A percentile compares a stretch with the other conserved stretches of the same genome.
These are phyloP conservation scores for Ophion ventricosus DNA, from an alignment of 2,888 invertebrate genomes.

Conservation along the genomic window DNA sequence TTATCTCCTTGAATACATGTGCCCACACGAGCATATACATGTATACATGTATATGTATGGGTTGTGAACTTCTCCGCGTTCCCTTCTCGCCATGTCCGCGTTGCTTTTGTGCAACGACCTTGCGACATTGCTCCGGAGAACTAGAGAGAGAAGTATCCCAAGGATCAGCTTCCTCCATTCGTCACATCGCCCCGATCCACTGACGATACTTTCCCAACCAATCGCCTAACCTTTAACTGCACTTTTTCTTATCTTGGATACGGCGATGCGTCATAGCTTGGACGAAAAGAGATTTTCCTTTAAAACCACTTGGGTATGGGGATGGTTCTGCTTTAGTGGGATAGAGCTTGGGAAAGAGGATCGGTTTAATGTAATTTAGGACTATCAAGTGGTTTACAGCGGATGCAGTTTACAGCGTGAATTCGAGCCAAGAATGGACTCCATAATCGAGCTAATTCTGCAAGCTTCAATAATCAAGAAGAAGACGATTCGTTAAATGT, in stretches of 20 bases:
- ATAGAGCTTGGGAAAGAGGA: neutral
- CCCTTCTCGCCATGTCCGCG: slow-evolving; percentile 37
- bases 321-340: neutral
- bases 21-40: neutral
- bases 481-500: neutral
- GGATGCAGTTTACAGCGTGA: neutral
- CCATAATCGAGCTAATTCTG: neutral
- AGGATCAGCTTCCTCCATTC: slow-evolving; percentile 25
- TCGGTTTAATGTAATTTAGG: neutral
- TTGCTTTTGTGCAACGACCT: slow-evolving; percentile 53
- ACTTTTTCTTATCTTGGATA: neutral
- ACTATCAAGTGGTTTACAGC: neutral
- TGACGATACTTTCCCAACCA: neutral
- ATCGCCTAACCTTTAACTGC: slow-evolving; percentile 1
- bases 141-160: slow-evolving; percentile 27
- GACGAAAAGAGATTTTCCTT: neutral
- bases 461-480: neutral
- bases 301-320: neutral
- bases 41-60: slow-evolving; percentile 11
- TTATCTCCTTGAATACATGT: slow-evolving; percentile 56
- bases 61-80: slow-evolving; percentile 25
- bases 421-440: neutral
- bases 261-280: neutral
- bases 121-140: slow-evolving; percentile 28
- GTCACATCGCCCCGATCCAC: slow-evolving; percentile 8